These are phyloP conservation scores for Pheosia tremula DNA, from an alignment of 2,888 invertebrate species.

Conservation along the genomic window DNA sequence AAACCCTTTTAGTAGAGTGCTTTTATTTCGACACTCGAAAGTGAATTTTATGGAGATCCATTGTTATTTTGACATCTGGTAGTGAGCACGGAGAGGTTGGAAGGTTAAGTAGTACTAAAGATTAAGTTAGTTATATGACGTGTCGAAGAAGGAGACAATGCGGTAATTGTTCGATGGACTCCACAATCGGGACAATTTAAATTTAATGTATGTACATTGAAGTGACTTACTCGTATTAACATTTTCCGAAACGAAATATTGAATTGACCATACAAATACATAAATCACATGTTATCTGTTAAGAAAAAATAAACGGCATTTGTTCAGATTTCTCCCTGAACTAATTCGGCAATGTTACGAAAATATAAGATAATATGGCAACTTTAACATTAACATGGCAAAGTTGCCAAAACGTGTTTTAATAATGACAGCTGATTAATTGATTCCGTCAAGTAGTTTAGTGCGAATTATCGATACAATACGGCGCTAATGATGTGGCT, in stretches of 20 bases:
- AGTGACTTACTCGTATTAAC: no score
- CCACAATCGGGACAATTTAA: background rate
- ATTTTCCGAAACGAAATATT: no score
- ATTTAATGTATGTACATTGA: background rate
- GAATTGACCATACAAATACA: no score
- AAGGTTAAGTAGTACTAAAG: conserved; percentile 25
- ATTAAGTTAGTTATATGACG: conserved; percentile 5
- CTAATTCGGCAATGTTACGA: no score
- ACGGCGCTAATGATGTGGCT: background rate
- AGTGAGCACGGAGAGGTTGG: conserved; percentile 13
- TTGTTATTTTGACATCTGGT: conserved; percentile 31
- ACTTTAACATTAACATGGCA: no score
- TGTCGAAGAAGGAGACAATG: background rate
- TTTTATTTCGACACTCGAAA: conserved; percentile 28
- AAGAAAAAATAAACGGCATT: no score
- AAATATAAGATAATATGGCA: no score
- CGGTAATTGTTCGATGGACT: background rate
- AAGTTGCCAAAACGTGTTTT: background rate
- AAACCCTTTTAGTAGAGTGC: conserved; percentile 33
- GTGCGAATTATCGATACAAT: background rate
- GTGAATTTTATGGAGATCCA: conserved; percentile 28
- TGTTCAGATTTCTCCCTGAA: no score
- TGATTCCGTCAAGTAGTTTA: background rate
- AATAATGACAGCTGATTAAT: conserved; percentile 3
- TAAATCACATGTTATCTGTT: no score